Conservation (phyloP, 2,797 vertebrate species). For the Danio kyathit region DNA sequence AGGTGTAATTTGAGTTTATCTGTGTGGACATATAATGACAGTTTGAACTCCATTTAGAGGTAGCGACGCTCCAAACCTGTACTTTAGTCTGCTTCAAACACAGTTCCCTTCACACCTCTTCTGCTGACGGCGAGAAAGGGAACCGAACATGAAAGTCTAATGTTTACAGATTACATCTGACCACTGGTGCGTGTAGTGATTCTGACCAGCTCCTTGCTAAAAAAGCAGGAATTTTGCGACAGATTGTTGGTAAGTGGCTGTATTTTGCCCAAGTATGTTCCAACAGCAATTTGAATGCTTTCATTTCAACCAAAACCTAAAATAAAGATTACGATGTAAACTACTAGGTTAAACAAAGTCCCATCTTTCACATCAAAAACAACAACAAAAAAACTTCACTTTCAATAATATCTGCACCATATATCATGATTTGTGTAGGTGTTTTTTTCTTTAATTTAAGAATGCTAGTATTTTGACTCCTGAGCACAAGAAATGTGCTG, state of each 20-base stretch:
- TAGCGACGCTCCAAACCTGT: constrained; percentile 59
- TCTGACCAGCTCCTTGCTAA: constrained; percentile 20
- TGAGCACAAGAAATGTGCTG: no score
- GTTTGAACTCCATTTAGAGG: constrained; percentile 66
- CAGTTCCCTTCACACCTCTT: constrained; percentile 40
- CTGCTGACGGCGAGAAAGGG: constrained; percentile 24
- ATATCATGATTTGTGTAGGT: background rate
- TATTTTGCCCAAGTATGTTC: constrained; percentile 46
- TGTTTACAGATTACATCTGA: constrained; percentile 66
- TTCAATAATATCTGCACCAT: background rate
- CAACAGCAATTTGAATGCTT: constrained; percentile 33
- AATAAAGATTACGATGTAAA: constrained; percentile 18
- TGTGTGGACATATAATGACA: constrained; percentile 67
- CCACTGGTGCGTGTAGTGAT: constrained; percentile 45
- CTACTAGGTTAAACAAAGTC: constrained; percentile 18
- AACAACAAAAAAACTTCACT: no score
- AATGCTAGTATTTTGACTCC: no score
- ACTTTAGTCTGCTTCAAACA: constrained; percentile 60
- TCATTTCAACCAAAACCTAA: constrained; percentile 31
- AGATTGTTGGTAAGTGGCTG: constrained; percentile 51
- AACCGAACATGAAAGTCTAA: constrained; percentile 60
- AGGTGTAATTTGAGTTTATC: constrained; percentile 71
- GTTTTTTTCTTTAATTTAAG: no score
- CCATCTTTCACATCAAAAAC: background rate
- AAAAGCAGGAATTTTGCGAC: constrained; percentile 49